These are phyloP conservation scores for Oxygymnocypris stewartii DNA, from an alignment of 2,113 vertebrate species.

Conservation along the genomic window DNA sequence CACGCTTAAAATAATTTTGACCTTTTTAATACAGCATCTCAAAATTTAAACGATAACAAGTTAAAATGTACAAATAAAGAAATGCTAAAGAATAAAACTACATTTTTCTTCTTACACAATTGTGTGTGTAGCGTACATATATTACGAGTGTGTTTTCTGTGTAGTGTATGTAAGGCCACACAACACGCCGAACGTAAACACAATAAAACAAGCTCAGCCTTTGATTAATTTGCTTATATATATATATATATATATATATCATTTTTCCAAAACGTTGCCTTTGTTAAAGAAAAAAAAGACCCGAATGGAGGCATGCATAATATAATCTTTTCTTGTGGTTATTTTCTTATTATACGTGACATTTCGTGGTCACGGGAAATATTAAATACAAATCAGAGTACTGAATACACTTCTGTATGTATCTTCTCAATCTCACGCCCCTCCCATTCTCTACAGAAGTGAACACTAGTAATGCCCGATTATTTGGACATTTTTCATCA, in stretches of 20 bases:
- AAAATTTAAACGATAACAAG: background rate
- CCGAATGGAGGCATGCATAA: background rate
- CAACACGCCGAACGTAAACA: background rate
- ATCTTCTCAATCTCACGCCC: conserved; percentile 19
- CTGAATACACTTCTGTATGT: background rate
- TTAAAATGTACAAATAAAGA: background rate
- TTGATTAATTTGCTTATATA: background rate
- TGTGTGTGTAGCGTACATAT: background rate
- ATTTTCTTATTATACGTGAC: background rate
- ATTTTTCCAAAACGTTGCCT: background rate
- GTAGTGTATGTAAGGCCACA: background rate
- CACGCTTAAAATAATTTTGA: background rate
- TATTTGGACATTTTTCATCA: background rate
- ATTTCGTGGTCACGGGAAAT: background rate
- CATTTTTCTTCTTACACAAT: background rate
- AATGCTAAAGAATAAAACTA: background rate
- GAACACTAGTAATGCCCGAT: background rate
- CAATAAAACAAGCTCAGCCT: background rate
- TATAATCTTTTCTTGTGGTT: background rate
- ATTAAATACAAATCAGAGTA: background rate
- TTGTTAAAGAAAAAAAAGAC: background rate
- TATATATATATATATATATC: too few species aligned
- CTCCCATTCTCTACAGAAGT: conserved; percentile 29
- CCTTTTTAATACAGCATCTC: background rate
- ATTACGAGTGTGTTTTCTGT: background rate